Base-by-base conservation (phyloP, 2,888 invertebrate genomes). In the Nomada fucata region DNA sequence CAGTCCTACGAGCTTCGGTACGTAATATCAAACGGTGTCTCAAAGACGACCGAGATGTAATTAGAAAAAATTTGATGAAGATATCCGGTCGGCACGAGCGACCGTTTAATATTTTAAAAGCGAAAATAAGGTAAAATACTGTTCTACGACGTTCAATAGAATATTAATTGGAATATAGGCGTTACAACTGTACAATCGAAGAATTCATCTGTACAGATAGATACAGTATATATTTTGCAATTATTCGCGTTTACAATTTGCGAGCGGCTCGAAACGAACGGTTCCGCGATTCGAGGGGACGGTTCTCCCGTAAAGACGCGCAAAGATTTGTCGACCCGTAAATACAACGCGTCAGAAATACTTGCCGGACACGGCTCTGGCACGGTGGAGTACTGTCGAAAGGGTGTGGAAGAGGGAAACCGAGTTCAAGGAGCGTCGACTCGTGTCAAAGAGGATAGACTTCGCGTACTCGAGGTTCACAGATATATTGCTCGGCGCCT, bases 341-440 rank as follows among this genome's bases (percentile, higher is more conserved):
- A 52, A 67, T 10, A 52, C 23, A 73, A 29, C 47, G 26, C n/a
- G 52, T 61, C 36, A 29, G 67, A 57, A 60, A 78, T 78, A 61
- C 68, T 73, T 67, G 55, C 52, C 61, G 50, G 47, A 67, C 61
- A n/a, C 23, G 18, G 53, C 53, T 44, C 52, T n/a, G 59, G 60
- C 10, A 57, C 36, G 13, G 52, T 68, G 55, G 44, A 74, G 67
- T 47, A 61, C 29, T 36, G 72, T 72, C 23, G 53, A 73, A 42
- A n/a, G 55, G 47, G 11, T 53, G n/a, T 36, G 0, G 50, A 67
- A 20, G 78, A 78, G 73, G 13, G 61, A 68, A 73, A 61, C 53
- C 61, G 47, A 61, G 77, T 36, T 71, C 52, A 60, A 73, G 73
- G 67, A 67, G 67, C 53, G 73, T 13, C 57, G 44, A 59, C 76